Base-by-base conservation (phyloP, 2,797 vertebrate genomes). In the Megaceryle alcyon region DNA sequence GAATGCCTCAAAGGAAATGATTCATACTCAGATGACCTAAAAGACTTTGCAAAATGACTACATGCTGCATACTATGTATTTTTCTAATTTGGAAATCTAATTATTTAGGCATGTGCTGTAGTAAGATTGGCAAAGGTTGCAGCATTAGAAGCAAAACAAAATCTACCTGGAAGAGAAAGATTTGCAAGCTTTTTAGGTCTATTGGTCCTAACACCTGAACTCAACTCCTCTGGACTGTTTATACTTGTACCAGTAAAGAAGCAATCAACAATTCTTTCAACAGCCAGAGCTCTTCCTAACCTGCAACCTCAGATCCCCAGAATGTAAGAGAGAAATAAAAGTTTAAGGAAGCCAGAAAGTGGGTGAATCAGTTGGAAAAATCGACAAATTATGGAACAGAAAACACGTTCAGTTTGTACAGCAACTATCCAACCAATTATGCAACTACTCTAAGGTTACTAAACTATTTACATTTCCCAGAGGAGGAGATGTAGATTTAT, bases 1-100 rank as follows among this genome's bases (percentile, higher is more conserved):
- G 57, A 84, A 77, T 63, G 93, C 80, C 92, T 91, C 83, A 91
- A 65, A 95, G 94, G 88, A 97, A 97, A 95, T 97, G 86, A 97
- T 73, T 97, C 95, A 97, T 92, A 89, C 39, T 88, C 51, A 83
- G 81, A 77, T 95, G 91, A 93, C 93, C 46, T 31, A 80, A 94
- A 92, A 71, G 65, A 71, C 29, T 96, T 96, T 94, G 49, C 69
- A 80, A 82, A 54, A 84, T 41, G 7, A 87, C 49, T 80, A 4
- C 31, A 54, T 69, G 43, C 71, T 84, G 75, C 56, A 75, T 71
- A 68, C 6, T 79, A 14, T 46, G 26, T 39, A 44, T 92, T 84
- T 94, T 44, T 78, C n/a, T 71, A 21, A 69, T 78, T 91, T 77
- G 78, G 48, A 83, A 80, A 54, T 69, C 20, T 65, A 77, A 86